phyloP scores from a whole-genome alignment of 2,113 vertebrate genomes.

The Xiphophorus couchianus region DNA sequence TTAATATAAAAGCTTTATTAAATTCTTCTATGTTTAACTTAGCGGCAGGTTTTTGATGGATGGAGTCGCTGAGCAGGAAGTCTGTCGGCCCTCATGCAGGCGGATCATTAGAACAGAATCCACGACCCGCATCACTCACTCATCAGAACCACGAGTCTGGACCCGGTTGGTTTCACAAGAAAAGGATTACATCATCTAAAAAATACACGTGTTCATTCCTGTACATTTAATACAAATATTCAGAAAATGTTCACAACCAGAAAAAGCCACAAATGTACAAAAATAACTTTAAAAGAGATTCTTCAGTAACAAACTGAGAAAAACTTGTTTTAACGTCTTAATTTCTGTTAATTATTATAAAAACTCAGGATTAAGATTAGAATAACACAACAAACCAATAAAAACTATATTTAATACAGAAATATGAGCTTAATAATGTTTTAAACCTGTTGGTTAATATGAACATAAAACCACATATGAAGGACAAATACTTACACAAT shows the following conservation, averaged over 20 bases:
- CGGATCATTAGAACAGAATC: conserved; percentile 20
- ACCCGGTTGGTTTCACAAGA: too few species aligned
- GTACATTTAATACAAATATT: too few species aligned
- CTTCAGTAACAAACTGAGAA: background rate
- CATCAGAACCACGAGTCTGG: background rate
- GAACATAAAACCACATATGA: too few species aligned
- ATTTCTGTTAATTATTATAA: background rate
- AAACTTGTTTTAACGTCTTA: background rate
- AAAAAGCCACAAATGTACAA: too few species aligned
- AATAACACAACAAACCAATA: background rate
- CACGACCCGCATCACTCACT: background rate
- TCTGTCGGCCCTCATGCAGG: conserved; percentile 47
- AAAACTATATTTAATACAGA: background rate
- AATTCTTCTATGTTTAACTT: too few species aligned
- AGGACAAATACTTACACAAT: too few species aligned
- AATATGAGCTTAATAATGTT: background rate
- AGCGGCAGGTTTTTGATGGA: background rate
- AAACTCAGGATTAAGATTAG: background rate
- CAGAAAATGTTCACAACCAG: too few species aligned
- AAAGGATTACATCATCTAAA: too few species aligned
- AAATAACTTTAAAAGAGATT: too few species aligned
- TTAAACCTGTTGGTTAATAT: background rate
- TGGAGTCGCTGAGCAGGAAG: conserved; percentile 4
- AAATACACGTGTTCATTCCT: too few species aligned
- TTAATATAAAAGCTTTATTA: too few species aligned